Percentiles rank a stretch among this genome's conserved stretches.
phyloP scores from a whole-genome alignment of 1,140 invertebrate genomes.

The Palaemon carinicauda region DNA sequence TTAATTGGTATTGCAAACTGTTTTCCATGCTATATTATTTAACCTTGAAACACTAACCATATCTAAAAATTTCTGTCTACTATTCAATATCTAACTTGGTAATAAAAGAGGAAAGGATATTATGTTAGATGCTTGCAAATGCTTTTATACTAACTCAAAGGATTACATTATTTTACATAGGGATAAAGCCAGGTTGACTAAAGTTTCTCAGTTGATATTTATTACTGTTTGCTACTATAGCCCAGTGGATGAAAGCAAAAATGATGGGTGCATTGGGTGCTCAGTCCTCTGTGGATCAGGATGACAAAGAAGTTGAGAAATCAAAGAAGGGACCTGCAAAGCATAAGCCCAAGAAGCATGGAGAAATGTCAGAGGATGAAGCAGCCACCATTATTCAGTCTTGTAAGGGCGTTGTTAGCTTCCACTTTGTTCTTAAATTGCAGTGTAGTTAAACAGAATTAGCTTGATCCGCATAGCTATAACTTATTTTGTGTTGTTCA shows the following conservation, averaged over 20 bases:
- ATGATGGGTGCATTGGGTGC: constrained; percentile 38
- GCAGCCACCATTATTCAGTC: constrained; percentile 75
- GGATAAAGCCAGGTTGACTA: neutral
- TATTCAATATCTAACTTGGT: neutral
- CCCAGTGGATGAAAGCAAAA: constrained; percentile 46
- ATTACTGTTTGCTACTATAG: neutral
- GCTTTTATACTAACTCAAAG: no score
- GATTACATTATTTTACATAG: neutral
- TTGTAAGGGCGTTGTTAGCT: constrained; percentile 66
- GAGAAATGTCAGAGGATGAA: constrained; percentile 62
- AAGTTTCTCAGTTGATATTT: no score
- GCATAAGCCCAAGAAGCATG: neutral
- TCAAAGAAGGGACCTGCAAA: neutral
- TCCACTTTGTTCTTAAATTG: no score
- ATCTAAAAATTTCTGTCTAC: neutral
- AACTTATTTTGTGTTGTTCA: no score
- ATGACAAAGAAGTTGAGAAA: constrained; percentile 18
- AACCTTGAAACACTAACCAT: no score
- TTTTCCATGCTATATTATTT: neutral
- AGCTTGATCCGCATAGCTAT: no score
- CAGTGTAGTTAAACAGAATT: no score
- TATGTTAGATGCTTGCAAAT: no score
- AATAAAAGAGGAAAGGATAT: no score
- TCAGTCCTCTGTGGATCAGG: constrained; percentile 25
- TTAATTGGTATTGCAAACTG: no score